Base-by-base conservation (phyloP, 2,888 invertebrate species). In the Gymnoscelis rufifasciata region DNA sequence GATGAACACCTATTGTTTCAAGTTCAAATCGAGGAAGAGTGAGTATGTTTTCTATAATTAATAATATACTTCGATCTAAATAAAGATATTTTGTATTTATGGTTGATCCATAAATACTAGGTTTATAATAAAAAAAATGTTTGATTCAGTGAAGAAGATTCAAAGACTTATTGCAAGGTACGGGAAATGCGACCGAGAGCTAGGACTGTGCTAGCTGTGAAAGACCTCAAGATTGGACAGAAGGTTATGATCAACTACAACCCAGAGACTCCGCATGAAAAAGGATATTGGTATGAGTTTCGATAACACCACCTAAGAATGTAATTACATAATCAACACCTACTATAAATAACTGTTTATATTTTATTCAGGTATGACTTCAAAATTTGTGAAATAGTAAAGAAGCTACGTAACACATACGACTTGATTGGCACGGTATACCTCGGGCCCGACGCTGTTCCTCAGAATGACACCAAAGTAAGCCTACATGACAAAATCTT, bases 281-380 rank as follows among this genome's bases (percentile, higher is more conserved):
- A 90, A 60, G 95, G 95, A 4, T 90, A 90, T 64, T 96, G 95
- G 95, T 92, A 66, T n/a, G n/a, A n/a, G n/a, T n/a, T n/a, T n/a
- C n/a, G 11, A 1, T 28, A n/a, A 27, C 11, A 11, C 11, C 0
- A 28, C 8, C 23, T 4, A 28, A 2, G 27, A 3, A 12, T 29
- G 29, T 12, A 12, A 29, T 8, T 13, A 13, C 2, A n/a, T 3
- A 12, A 12, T 12, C 6, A 29, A 12, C 12, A 3, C 6, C 12
- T n/a, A n/a, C 2, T 27, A n/a, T 26, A 10, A 27, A n/a, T n/a
- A n/a, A 10, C 10, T 6, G 4, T 29, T 29, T 1, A 7, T 29
- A 3, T 29, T 13, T 30, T 30, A 3, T 8, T 57, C 62, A 88
- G 88, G 89, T 90, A 90, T 67, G 91, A 92, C 56, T 90, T 90